Conservation (phyloP, 35 echinoderm and acorn worm species). For the Amphiura filiformis region DNA sequence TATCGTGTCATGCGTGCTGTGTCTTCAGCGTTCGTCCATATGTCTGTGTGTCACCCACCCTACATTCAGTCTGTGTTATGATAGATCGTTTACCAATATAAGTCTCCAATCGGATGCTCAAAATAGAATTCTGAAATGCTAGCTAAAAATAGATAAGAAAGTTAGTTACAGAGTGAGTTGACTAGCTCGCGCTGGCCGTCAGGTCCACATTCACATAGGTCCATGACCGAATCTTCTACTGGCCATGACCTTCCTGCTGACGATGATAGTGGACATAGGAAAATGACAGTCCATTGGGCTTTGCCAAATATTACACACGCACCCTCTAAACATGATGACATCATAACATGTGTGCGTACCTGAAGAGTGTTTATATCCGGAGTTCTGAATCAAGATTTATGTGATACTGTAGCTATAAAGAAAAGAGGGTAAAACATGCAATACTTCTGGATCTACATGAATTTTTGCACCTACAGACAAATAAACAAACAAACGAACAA, state of each 20-base stretch:
- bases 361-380: too few relatives aligned
- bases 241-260: neutral
- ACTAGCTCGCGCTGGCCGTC: too few relatives aligned
- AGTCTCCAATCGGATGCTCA: neutral
- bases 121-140: neutral
- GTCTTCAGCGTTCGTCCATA: too few relatives aligned
- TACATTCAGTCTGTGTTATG: neutral
- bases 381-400: too few relatives aligned
- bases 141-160: neutral
- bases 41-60: constrained; percentile 1
- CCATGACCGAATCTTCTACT: neutral
- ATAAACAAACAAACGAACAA: too few relatives aligned
- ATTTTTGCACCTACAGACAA: too few relatives aligned
- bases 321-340: neutral
- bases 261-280: neutral
- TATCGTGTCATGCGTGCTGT: too few relatives aligned
- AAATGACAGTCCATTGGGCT: neutral
- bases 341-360: too few relatives aligned
- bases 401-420: too few relatives aligned
- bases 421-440: too few relatives aligned
- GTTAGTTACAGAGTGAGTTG: too few relatives aligned
- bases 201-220: neutral
- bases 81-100: neutral
- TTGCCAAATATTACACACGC: neutral
- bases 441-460: too few relatives aligned